phyloP scores from a whole-genome alignment of 2,113 vertebrate genomes.

The Pangasianodon gigas region DNA sequence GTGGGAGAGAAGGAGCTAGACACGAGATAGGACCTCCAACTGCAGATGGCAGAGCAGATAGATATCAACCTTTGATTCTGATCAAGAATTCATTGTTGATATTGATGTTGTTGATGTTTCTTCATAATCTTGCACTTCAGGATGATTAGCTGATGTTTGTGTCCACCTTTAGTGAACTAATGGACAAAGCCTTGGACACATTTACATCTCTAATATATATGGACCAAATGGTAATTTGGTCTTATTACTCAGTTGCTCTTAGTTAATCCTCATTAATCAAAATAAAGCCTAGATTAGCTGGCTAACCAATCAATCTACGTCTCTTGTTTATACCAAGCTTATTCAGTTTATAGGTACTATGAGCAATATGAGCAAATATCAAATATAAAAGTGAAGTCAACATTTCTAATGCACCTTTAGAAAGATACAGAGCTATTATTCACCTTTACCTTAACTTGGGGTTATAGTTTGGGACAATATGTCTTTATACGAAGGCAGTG shows the following conservation, averaged over 20 bases:
- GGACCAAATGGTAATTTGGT: background rate
- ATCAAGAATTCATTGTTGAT: constrained; percentile 12
- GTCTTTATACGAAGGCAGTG: background rate
- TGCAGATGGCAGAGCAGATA: constrained; percentile 32
- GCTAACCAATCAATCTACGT: background rate
- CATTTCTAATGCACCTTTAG: background rate
- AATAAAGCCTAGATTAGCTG: background rate
- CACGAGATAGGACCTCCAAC: constrained; percentile 42
- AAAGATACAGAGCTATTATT: background rate
- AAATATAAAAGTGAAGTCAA: background rate
- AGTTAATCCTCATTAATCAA: background rate
- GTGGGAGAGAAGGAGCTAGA: constrained; percentile 69
- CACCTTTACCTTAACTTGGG: constrained; percentile 35
- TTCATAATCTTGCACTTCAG: background rate
- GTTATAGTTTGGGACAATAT: constrained; percentile 76
- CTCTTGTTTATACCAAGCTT: background rate
- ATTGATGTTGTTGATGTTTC: background rate
- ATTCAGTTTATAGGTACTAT: background rate
- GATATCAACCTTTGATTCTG: constrained; percentile 11
- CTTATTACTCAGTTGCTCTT: background rate
- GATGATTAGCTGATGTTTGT: background rate
- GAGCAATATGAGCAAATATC: background rate
- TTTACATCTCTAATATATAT: background rate
- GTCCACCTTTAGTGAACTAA: background rate
- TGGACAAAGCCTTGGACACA: background rate